These are phyloP conservation scores for Heterodera schachtii DNA, from an alignment of 1,140 invertebrate species.

Conservation along the genomic window DNA sequence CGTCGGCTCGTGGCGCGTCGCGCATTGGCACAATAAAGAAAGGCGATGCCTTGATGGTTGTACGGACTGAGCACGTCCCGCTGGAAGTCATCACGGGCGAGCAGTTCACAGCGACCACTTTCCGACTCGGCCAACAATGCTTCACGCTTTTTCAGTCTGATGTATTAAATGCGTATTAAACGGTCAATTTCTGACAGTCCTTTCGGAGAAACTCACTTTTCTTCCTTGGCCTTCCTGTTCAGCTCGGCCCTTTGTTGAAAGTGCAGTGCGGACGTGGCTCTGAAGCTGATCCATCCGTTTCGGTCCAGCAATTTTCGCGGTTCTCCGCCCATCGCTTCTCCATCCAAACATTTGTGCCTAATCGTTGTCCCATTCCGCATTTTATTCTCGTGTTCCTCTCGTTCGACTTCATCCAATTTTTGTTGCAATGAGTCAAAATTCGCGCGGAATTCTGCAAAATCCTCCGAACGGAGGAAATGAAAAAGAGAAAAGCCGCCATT, in stretches of 20 bases:
- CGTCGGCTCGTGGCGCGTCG: slow-evolving; percentile 74
- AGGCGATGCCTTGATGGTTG: slow-evolving; percentile 83
- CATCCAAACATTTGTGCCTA: slow-evolving; percentile 22
- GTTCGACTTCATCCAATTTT: slow-evolving; percentile 22
- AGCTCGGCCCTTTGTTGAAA: slow-evolving; percentile 33
- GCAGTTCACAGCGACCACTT: not conserved
- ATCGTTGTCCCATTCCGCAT: slow-evolving; percentile 12
- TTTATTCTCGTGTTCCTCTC: slow-evolving; percentile 9
- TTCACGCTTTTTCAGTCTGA: slow-evolving; percentile 15
- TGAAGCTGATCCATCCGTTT: slow-evolving; percentile 31
- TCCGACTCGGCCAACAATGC: slow-evolving; percentile 21
- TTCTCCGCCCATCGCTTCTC: slow-evolving; percentile 10
- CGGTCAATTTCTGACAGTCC: not conserved
- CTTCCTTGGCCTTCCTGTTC: slow-evolving; percentile 32
- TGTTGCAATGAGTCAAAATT: slow-evolving; percentile 10
- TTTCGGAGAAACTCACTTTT: slow-evolving; percentile 40
- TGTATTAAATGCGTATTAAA: not conserved
- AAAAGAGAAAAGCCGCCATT: slow-evolving; percentile 74
- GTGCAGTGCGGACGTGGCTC: slow-evolving; percentile 35
- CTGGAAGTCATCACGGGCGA: not conserved
- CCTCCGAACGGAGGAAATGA: slow-evolving; percentile 61
- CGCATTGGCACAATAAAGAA: slow-evolving; percentile 89
- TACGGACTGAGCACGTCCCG: slow-evolving; percentile 80
- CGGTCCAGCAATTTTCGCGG: slow-evolving; percentile 28
- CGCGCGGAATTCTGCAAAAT: slow-evolving; percentile 19